Conservation (phyloP, 2,797 vertebrate species). For the Mergus octosetaceus region DNA sequence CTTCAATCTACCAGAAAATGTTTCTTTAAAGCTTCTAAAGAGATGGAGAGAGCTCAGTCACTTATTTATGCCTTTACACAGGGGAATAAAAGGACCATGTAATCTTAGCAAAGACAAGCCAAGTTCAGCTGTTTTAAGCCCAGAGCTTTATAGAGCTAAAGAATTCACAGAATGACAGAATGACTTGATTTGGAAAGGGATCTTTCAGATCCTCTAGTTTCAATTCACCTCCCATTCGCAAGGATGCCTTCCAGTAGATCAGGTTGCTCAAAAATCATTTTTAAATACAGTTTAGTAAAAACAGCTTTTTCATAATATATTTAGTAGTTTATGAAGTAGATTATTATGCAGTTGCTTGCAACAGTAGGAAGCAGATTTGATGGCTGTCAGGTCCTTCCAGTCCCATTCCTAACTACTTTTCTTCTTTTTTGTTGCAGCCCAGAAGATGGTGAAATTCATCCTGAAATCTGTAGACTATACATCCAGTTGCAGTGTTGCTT, state of each 20-base stretch:
- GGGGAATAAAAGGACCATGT: not conserved
- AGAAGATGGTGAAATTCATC: conserved; percentile 97
- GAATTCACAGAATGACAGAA: not conserved
- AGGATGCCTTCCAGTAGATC: not conserved
- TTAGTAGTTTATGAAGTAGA: not conserved
- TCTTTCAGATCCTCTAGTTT: not conserved
- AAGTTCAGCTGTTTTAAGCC: not conserved
- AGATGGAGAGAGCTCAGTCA: not conserved
- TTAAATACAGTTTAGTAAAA: not conserved
- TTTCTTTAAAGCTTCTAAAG: not conserved
- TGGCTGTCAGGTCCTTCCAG: not conserved
- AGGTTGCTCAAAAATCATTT: not conserved
- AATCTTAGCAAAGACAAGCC: not conserved
- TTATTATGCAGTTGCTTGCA: not conserved
- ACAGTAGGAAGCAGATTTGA: not conserved
- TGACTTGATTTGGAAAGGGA: not conserved
- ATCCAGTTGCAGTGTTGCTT: conserved; percentile 98
- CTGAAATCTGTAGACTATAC: conserved; percentile 96
- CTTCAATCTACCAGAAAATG: not conserved
- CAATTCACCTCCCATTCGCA: not conserved
- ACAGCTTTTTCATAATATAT: not conserved
- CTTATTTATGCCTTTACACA: not conserved
- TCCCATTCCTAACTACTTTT: conserved; percentile 31
- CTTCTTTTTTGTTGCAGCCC: conserved; percentile 81
- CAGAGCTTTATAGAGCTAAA: not conserved